These are phyloP conservation scores for Mnemiopsis leidyi DNA, from an alignment of 37 sponge, comb jelly and placozoan genomes.

Conservation along the genomic window DNA sequence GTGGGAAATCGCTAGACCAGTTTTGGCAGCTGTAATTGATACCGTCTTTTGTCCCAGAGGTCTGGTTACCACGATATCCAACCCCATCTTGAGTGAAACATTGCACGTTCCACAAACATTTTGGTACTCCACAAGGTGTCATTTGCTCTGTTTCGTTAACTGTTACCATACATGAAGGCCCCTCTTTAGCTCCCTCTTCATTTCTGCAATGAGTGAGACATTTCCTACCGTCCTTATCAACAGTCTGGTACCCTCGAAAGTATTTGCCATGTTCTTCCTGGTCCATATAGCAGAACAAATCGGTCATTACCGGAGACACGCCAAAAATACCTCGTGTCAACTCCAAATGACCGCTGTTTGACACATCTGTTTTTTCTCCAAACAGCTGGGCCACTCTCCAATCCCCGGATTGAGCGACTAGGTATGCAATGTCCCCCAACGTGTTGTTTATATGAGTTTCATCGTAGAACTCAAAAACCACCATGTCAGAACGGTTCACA, in stretches of 20 bases:
- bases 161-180: not conserved
- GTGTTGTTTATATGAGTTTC: not conserved
- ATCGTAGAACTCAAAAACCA: not conserved
- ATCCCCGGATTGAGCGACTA: not conserved
- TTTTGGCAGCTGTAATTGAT: not conserved
- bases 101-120: not conserved
- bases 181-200: not conserved
- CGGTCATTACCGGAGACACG: not conserved
- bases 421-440: not conserved
- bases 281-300: slow-evolving; percentile 29
- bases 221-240: not conserved
- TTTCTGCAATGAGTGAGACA: not conserved
- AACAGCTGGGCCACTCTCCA: not conserved
- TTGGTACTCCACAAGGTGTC: not conserved
- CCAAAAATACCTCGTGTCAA: not conserved
- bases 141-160: not conserved
- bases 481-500: not conserved
- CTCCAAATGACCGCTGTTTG: not conserved
- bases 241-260: not conserved
- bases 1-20: not conserved
- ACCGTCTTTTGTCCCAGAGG: not conserved
- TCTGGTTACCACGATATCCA: not conserved
- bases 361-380: not conserved
- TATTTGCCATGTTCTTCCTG: not conserved
- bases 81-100: not conserved